Evolutionary conservation across 2,113 vertebrate genomes (phyloP), one percentile per base, ranked within the genome.

Genomic region (Cromileptes altivelis): DNA sequence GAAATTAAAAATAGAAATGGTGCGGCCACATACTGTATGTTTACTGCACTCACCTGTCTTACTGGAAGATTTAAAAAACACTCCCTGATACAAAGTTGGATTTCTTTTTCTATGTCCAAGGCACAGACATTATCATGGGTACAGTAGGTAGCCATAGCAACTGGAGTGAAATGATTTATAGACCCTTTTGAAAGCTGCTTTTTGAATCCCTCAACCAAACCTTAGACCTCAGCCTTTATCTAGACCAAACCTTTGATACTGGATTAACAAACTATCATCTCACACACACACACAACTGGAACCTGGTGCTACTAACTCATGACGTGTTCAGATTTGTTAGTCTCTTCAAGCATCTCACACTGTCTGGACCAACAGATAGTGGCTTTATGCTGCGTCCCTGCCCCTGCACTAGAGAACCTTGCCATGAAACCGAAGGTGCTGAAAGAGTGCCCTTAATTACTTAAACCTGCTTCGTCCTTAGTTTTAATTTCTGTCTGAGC

Each of bases 61-160:
- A 85, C 81, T 77, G 72, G 76, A 69, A 85, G 45, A 11, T 45
- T 45, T 3, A 45, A 45, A 45, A 45, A 52, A 75, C 58, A 76
- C 78, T 58, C 6, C 61, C 18, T 21, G 21, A 85, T 52, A 81
- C 79, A 68, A 50, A 30, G 81, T 77, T 78, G 73, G 84, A 84
- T 91, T 89, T 91, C 33, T 73, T 83, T 72, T 90, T 92, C 79
- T 75, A 88, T 85, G 87, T 90, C 86, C 75, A 89, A 95, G 95
- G 94, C 95, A 95, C 95, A 95, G 95, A 91, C 94, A 93, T 95
- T 94, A 95, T 95, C 93, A 94, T 92, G 77, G 63, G 73, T 60
- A 72, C 72, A 73, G 88, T 67, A 65, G 69, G 78, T 77, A 56
- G 42, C 57, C 75, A 78, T 85, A 73, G 83, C 47, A 87, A 83